phyloP scores from a whole-genome alignment of 2,888 invertebrate species.

The Tineola bisselliella region DNA sequence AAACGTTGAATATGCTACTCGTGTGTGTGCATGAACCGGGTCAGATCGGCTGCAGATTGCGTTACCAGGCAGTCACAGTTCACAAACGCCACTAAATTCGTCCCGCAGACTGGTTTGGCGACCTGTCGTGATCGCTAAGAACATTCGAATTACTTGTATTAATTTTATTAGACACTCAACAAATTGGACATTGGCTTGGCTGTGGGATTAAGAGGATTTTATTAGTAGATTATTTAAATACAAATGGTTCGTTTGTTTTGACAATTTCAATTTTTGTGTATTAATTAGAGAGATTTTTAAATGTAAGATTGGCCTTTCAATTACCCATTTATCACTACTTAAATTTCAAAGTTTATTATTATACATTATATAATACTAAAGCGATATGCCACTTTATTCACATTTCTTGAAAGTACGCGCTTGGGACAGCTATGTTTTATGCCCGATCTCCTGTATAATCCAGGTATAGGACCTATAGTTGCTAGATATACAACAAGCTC shows the following conservation, averaged over 20 bases:
- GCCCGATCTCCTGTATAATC: not conserved
- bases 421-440: not conserved
- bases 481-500: conserved; percentile 4
- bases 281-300: too few species aligned
- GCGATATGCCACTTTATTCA: not conserved
- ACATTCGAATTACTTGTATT: not conserved
- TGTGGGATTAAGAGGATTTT: not conserved
- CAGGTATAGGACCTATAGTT: conserved; percentile 1
- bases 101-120: conserved; percentile 48
- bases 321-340: not conserved
- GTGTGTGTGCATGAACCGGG: not conserved
- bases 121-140: conserved; percentile 26
- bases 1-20: not conserved
- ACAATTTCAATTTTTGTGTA: too few species aligned
- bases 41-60: conserved; percentile 7
- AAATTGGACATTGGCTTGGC: not conserved
- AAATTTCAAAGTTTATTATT: not conserved
- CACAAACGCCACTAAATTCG: conserved; percentile 3
- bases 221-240: not conserved
- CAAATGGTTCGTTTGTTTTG: too few species aligned
- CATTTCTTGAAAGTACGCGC: not conserved
- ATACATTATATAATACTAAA: not conserved
- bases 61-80: conserved; percentile 7
- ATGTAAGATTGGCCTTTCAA: not conserved
- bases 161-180: conserved; percentile 3